These are phyloP conservation scores for Ploceus nigricollis DNA, from an alignment of 2,113 vertebrate species.

Conservation along the genomic window DNA sequence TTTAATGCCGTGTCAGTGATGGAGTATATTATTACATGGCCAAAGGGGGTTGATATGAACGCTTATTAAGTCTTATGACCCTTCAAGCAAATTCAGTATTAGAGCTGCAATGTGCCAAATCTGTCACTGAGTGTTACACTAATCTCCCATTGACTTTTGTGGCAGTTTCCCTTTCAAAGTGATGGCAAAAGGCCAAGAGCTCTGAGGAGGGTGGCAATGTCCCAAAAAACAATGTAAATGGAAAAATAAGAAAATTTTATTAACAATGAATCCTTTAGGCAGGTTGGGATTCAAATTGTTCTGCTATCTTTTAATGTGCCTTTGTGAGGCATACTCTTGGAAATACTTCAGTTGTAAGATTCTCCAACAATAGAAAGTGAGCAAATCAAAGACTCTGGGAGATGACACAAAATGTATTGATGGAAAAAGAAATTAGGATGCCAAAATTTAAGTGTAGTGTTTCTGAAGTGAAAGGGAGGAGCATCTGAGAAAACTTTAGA, in stretches of 20 bases:
- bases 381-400: background rate
- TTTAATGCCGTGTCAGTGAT: background rate
- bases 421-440: background rate
- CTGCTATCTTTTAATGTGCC: background rate
- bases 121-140: background rate
- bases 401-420: background rate
- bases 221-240: background rate
- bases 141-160: background rate
- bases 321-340: background rate
- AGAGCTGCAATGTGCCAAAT: background rate
- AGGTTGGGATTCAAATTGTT: background rate
- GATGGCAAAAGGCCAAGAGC: background rate
- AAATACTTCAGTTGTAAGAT: background rate
- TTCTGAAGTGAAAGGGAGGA: background rate
- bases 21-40: background rate
- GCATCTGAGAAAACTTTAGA: background rate
- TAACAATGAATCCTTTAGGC: background rate
- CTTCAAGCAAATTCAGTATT: background rate
- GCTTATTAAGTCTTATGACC: background rate
- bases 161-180: background rate
- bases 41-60: background rate
- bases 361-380: background rate
- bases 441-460: background rate
- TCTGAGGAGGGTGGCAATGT: background rate
- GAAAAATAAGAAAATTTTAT: background rate